Evolutionary conservation across 2,797 vertebrate species (phyloP), one percentile per base, ranked within the genome.

Genomic region (Myripristis murdjan): DNA sequence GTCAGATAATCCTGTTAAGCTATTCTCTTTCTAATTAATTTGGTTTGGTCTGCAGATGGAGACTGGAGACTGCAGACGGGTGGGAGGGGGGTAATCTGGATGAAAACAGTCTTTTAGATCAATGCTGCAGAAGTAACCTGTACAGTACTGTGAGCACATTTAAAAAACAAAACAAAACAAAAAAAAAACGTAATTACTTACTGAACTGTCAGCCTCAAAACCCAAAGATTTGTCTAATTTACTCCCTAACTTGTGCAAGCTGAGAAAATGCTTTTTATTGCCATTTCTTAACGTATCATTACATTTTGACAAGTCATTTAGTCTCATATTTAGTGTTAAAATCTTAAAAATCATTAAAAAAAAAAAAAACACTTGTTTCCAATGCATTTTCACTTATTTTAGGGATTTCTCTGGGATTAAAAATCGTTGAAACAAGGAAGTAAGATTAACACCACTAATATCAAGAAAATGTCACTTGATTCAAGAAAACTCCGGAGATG

Each of bases 1-100:
- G 69, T 62, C 64, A 75, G 77, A 78, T 90, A 85, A 92, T 89
- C 85, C 51, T 51, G 51, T 86, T 77, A 84, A 83, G 75, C 61
- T 62, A 39, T 83, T 83, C 49, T 77, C 74, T 67, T 64, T 68
- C 64, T 63, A 69, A 83, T 81, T 64, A 73, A 75, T 70, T 75
- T 76, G 71, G 81, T 81, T 73, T 62, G 57, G 35, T 68, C 74
- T 58, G 70, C 88, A 90, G 89, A 85, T 87, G 84, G 89, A 70
- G 85, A 0, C 84, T 33, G 61, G 71, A 16, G 77, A 81, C 49
- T 54, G 65, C 64, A 1, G 70, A 78, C 54, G 1, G 20, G 20
- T 20, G 28, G 47, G 22, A 12, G 7, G 47, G 8, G n/a, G n/a
- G n/a, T n/a, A n/a, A n/a, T n/a, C 11, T 26, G 14, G 1, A 4